Evolutionary conservation across 2,113 vertebrate genomes (phyloP), one percentile per base, ranked within the genome.

Genomic region (Xenotilapia leptura): DNA sequence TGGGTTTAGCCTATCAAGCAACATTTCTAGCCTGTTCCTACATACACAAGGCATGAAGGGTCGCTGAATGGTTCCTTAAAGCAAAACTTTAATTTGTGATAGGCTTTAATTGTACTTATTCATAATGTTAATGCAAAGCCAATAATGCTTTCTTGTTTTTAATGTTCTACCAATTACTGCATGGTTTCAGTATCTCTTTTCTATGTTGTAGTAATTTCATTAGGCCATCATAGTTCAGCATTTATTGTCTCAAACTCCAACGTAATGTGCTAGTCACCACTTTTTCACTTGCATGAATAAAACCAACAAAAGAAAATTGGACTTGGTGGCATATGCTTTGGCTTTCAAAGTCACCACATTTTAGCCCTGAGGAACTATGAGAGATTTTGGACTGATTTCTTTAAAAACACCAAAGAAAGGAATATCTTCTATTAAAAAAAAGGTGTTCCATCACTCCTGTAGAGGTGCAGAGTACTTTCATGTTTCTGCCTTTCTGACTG

Each of bases 11-110:
- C 38, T 45, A 2, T 73, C 3, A 73, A 42, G 65, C 21, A 45
- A 45, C 13, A 73, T 73, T 73, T 73, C 40, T 45, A 73, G 40
- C 21, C 13, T 62, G 0, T 7, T 62, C 58, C 2, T 62, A 36
- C 6, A 1, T 45, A 73, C 9, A 45, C 40, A 73, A 26, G 5
- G 38, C 13, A 70, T 15, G 38, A 70, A 14, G 13, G 13, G 21
- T 73, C 0, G 13, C 0, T 26, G 40, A 73, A 73, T 45, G 8
- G n/a, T 26, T 73, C 40, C 21, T 15, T 73, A 6, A 73, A 1
- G 21, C 21, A 45, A 45, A 73, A 70, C 62, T 47, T 4, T 26
- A 45, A 28, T 73, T 73, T 73, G 1, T 47, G 40, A 28, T 73
- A 47, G 68, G 40, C 68, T 26, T 15, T 73, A 73, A 47, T 73